Base-by-base conservation (phyloP, 2,888 invertebrate genomes). In the Agriotes lineatus region DNA sequence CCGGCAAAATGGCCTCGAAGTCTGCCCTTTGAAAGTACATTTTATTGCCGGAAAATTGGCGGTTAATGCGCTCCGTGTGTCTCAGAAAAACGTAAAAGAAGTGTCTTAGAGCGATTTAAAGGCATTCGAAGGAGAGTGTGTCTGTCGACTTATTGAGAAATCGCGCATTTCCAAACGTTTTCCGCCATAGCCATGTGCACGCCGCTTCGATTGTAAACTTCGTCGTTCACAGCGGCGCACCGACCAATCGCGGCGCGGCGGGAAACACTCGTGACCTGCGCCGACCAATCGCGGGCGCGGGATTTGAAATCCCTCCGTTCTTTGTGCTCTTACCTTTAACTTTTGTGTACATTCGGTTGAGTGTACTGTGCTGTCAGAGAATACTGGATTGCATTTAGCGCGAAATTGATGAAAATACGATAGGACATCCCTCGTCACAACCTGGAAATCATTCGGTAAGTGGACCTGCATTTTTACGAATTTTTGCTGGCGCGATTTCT, bases 371-470 rank as follows among this genome's bases (percentile, higher is more conserved):
- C 82, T 83, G 83, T 83, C 82, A 83, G 80, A 82, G 82, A 79
- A 76, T 78, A 30, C 33, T 25, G 35, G 80, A 76, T 78, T 76
- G 75, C 75, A 79, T 81, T 82, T 80, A 79, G 89, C 89, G 88
- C 86, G 89, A 91, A 88, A 87, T 91, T 85, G 87, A 88, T 88
- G 90, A 89, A 87, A 90, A 88, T 87, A 88, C 88, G 78, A 84
- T 87, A 82, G 87, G 90, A 87, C 90, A 88, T 86, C 87, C 87
- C 86, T 88, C 90, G 87, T 88, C 88, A 85, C 87, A 88, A 84
- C 82, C 85, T 77, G 87, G 87, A 86, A 90, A 89, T 87, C 88
- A 89, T 87, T 88, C 88, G 87, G 91, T 91, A 86, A 90, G 91
- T 90, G 77, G 65, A 68, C 39, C 35, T 30, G 50, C 20, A 69